Evolutionary conservation across 2,888 invertebrate species (phyloP).

Genomic region (Lasioglossum oenotherae): DNA sequence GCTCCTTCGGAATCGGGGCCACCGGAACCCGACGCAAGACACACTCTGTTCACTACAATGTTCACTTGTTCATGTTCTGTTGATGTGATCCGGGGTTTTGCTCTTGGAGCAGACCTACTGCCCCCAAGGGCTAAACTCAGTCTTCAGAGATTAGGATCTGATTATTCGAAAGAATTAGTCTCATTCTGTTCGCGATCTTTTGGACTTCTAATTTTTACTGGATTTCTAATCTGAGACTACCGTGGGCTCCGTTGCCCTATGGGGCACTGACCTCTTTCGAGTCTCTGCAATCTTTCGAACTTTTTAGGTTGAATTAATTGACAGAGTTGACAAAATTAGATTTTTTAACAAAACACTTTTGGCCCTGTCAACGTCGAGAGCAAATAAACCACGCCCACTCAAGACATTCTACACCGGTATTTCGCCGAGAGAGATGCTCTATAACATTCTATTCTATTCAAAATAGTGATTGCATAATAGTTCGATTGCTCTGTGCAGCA

Average conservation of each 20-base stretch:
- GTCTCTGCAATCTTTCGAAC: no score
- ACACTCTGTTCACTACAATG: background rate
- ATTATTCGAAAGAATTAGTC: background rate
- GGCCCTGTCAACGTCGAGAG: background rate
- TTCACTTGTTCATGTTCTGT: no score
- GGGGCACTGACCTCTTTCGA: background rate
- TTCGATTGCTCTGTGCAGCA: no score
- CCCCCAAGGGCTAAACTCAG: background rate
- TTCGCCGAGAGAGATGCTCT: no score
- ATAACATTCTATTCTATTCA: no score
- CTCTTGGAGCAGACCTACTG: background rate
- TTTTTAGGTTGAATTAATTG: no score
- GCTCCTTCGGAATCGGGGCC: constrained; percentile 2
- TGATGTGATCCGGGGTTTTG: background rate
- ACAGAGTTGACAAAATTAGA: no score
- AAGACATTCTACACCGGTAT: no score
- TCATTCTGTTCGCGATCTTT: background rate
- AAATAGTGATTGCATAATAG: no score
- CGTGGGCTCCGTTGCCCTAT: background rate
- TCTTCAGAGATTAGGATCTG: background rate
- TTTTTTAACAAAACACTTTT: no score
- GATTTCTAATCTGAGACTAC: accelerated
- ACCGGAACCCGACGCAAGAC: background rate
- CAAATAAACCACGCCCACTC: background rate
- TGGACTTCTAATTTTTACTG: background rate